These are phyloP conservation scores for Nasua narica DNA, from an alignment of 2,797 vertebrate genomes.

Conservation along the genomic window DNA sequence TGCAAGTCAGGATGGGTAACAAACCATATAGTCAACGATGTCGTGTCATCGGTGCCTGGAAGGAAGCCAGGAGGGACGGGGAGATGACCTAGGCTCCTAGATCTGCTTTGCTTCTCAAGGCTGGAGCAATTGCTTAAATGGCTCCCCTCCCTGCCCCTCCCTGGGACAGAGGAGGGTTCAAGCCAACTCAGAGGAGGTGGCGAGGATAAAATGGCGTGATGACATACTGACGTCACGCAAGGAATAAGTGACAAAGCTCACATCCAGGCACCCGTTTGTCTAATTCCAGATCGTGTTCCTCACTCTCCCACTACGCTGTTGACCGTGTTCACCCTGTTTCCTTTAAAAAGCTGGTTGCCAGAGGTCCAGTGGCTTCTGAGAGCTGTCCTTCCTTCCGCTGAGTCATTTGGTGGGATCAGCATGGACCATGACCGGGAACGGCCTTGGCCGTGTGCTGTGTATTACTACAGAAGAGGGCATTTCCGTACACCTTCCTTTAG, in stretches of 20 bases:
- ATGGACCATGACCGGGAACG: background rate
- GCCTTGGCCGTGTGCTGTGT: background rate
- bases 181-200: background rate
- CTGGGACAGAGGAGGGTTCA: background rate
- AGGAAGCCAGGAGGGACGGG: background rate
- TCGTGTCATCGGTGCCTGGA: background rate
- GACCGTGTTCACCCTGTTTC: background rate
- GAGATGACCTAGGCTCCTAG: background rate
- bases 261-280: background rate
- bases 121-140: background rate
- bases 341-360: background rate
- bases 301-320: background rate
- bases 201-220: background rate
- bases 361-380: background rate
- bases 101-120: background rate
- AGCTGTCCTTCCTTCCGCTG: background rate
- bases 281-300: background rate
- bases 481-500: background rate
- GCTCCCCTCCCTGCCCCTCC: background rate
- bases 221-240: background rate
- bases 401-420: background rate
- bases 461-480: background rate
- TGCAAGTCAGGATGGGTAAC: background rate
- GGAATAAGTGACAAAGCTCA: background rate
- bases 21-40: accelerated